Evolutionary conservation across 2,113 vertebrate species (phyloP).

Genomic region (Upupa epops): DNA sequence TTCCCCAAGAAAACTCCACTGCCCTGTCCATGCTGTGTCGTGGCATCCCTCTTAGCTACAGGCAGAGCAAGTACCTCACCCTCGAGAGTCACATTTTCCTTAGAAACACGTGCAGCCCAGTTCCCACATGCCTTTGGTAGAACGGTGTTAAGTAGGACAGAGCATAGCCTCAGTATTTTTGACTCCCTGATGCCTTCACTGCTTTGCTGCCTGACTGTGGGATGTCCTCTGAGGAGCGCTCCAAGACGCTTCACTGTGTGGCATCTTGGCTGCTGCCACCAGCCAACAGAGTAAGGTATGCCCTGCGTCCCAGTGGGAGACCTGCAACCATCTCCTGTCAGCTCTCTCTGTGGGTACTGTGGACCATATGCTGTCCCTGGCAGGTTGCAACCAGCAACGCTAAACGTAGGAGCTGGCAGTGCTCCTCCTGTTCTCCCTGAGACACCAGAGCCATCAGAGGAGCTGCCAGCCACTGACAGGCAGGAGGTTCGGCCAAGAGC

Average conservation of each 20-base stretch:
- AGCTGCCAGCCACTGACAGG: slow-evolving; percentile 49
- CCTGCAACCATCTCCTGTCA: background rate
- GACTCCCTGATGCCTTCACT: background rate
- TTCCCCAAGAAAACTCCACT: background rate
- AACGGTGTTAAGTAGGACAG: background rate
- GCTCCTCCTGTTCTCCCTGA: background rate
- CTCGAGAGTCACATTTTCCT: background rate
- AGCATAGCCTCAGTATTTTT: background rate
- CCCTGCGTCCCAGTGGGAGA: background rate
- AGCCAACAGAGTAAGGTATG: background rate
- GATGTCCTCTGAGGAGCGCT: background rate
- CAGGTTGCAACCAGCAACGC: background rate
- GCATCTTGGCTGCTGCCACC: background rate
- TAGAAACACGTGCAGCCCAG: background rate
- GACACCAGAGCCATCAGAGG: background rate
- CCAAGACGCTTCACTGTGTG: background rate
- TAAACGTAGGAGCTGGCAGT: background rate
- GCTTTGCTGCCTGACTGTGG: background rate
- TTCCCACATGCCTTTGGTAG: background rate
- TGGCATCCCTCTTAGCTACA: background rate
- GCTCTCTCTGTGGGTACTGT: background rate
- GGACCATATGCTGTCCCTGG: slow-evolving; percentile 38
- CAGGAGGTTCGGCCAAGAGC: background rate
- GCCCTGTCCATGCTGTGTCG: background rate
- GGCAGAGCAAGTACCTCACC: background rate